Base-by-base conservation (phyloP, 2,113 vertebrate genomes). In the Catharus fuscescens region DNA sequence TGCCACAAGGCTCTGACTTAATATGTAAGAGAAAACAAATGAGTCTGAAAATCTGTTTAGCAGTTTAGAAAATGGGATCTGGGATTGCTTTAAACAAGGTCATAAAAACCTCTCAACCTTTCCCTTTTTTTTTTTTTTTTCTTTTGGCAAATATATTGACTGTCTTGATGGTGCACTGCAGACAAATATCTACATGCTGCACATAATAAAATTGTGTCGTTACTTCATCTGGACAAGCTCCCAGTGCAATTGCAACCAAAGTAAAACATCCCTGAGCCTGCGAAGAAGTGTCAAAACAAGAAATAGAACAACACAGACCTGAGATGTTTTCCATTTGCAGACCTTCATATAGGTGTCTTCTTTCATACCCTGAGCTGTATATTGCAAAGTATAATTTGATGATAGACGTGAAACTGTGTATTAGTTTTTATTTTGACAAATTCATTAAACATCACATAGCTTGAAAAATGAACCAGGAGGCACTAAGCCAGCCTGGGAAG, bases 351-450 rank as follows among this genome's bases (percentile, higher is more conserved):
- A 84, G 71, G 90, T 97, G 97, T 98, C 98, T 97, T 98, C 98
- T 98, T 98, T 98, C 97, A 98, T 96, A 76, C 86, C 76, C 86
- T 74, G 83, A 76, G 95, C 91, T 52, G 89, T 97, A 98, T 94
- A 98, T 97, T 97, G 98, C 98, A 98, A 97, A 96, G 96, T 94
- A 96, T 98, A 98, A 98, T 98, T 98, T 98, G 97, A 97, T 99
- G 98, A 99, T 97, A 97, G 98, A 98, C 98, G 97, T 97, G 98
- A 98, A 98, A 97, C 95, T 96, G 92, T 96, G 97, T 97, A 97
- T 98, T 98, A 97, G 98, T 98, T 98, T 98, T 98, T 98, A 98
- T 98, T 98, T 98, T 99, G 98, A 99, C 98, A 99, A 98, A 98
- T 99, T 98, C 98, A 98, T 99, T 99, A 98, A 98, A 98, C 98